A percentile compares a stretch with the other conserved stretches of the same genome.
phyloP scores from a whole-genome alignment of 2,888 invertebrate genomes.

The Criorhina ranunculi region DNA sequence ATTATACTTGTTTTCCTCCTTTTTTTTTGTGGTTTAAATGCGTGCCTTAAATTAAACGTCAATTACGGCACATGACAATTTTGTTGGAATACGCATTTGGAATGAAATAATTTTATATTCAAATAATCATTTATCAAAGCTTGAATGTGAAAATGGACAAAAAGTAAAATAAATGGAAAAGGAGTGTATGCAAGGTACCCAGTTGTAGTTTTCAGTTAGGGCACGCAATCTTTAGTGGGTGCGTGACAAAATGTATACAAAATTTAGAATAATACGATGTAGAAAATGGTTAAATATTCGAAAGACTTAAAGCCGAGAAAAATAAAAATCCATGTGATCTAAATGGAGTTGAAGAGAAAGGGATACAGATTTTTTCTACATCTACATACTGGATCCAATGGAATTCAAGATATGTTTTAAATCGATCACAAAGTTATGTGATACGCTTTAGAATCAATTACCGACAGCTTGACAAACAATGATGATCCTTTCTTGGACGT shows the following conservation, averaged over 20 bases:
- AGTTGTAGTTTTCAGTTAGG: constrained; percentile 14
- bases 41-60: constrained; percentile 51
- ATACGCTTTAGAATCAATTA: too few relatives aligned
- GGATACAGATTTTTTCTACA: too few relatives aligned
- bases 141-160: constrained; percentile 16
- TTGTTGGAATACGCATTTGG: constrained; percentile 11
- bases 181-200: not conserved
- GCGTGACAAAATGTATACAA: not conserved
- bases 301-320: too few relatives aligned
- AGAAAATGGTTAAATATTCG: too few relatives aligned
- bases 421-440: too few relatives aligned
- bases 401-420: too few relatives aligned
- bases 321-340: too few relatives aligned
- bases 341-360: too few relatives aligned
- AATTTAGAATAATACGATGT: too few relatives aligned
- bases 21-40: constrained; percentile 16
- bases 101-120: constrained; percentile 40
- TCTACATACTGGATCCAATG: too few relatives aligned
- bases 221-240: constrained; percentile 14
- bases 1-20: constrained; percentile 7
- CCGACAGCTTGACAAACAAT: too few relatives aligned
- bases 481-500: too few relatives aligned
- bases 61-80: constrained; percentile 43
- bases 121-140: constrained; percentile 30
- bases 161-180: not conserved